phyloP scores from a whole-genome alignment of 2,113 vertebrate genomes.

The Macaca mulatta region DNA sequence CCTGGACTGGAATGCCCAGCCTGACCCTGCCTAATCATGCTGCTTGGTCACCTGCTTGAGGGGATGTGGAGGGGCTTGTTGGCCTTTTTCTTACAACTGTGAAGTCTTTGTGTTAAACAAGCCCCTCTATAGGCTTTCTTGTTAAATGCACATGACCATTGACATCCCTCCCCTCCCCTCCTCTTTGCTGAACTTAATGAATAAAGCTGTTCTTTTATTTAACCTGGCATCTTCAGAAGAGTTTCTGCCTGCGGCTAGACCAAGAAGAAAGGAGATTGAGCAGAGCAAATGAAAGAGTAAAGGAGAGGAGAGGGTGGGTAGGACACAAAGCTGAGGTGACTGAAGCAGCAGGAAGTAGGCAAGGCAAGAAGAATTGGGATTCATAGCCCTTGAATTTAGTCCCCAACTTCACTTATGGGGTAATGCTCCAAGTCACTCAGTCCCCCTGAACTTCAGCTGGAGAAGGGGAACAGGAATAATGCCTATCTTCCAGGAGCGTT shows the following conservation, averaged over 20 bases:
- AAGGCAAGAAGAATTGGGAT: neutral
- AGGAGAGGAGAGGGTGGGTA: neutral
- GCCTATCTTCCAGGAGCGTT: neutral
- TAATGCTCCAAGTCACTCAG: too few species aligned
- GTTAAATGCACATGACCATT: neutral
- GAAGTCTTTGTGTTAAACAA: neutral
- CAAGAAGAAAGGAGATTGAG: neutral
- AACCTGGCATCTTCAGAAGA: neutral
- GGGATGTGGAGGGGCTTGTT: neutral
- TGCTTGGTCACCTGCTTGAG: neutral
- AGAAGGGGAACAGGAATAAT: neutral
- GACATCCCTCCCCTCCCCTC: neutral
- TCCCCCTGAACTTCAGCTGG: neutral
- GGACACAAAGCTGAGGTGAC: neutral
- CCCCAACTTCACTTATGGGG: neutral
- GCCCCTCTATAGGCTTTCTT: neutral
- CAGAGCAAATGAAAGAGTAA: neutral
- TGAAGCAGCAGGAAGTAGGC: neutral
- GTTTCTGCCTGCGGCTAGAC: neutral
- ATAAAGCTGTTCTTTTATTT: neutral
- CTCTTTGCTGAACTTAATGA: neutral
- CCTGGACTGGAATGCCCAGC: neutral
- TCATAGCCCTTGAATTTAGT: neutral
- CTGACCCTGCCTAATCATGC: neutral
- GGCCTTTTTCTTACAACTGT: neutral